Evolutionary conservation across 2,888 invertebrate species (phyloP), one percentile per base, ranked within the genome.

Genomic region (Autographa pulchrina): DNA sequence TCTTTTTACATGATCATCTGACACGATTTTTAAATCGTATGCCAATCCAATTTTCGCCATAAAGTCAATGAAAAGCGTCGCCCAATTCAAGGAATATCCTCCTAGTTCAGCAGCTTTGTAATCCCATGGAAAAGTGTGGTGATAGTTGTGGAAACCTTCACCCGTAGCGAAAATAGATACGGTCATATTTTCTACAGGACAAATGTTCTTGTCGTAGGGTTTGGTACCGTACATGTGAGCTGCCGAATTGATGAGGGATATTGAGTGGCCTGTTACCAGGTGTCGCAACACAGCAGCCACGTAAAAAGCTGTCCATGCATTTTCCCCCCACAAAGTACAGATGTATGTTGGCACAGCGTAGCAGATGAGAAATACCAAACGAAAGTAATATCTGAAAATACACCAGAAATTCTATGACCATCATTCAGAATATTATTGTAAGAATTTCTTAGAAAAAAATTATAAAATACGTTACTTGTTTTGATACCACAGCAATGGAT

Each of bases 161-260:
- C 91, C 91, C 1, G 86, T 75, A 0, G 85, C 74, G 0, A 85
- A 3, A 0, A 88, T 13, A 0, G 87, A 79, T 0, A 90, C 80
- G 0, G 81, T 11, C 0, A 82, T n/a, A 32, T 84, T 89, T 48
- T 91, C 86, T 0, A 73, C 68, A 0, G 92, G 86, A 16, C 60
- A 64, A 0, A 91, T 87, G n/a, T 69, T 75, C 77, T 84, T 89
- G 68, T 97, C 94, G 74, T 95, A 95, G 0, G 95, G 94, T 58
- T 86, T 92, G 65, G 88, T 87, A 8, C 95, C 96, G 90, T 91
- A 94, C 14, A 92, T 78, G 86, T 97, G 97, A 9, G 97, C 97
- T 4, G 54, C 54, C 25, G 54, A 56, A 25, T 56, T 56, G 18
- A 56, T 56, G 20, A 56, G 54, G 18, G 20, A 56, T 25, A 25